Percentiles rank a stretch among this genome's conserved stretches.
These are phyloP conservation scores for Acanthurus tractus DNA, from an alignment of 2,797 vertebrate genomes.

Conservation along the genomic window DNA sequence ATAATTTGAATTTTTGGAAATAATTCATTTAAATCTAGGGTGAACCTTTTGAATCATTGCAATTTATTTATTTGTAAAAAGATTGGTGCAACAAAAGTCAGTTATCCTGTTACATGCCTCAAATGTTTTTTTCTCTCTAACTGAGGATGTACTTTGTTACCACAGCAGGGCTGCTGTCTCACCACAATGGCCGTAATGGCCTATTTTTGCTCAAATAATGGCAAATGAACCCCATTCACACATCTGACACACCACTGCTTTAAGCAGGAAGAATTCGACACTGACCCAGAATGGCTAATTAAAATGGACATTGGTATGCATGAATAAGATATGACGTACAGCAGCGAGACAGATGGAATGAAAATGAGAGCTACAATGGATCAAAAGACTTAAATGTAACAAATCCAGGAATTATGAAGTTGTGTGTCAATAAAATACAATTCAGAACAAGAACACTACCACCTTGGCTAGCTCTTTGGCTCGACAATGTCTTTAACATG, in stretches of 20 bases:
- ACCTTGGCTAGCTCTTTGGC: too few species aligned
- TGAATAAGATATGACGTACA: slow-evolving; percentile 75
- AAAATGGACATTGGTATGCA: slow-evolving; percentile 78
- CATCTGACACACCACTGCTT: slow-evolving; percentile 67
- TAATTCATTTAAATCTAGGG: slow-evolving; percentile 65
- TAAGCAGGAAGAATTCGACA: slow-evolving; percentile 60
- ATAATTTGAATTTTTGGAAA: slow-evolving; percentile 52
- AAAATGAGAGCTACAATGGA: slow-evolving; percentile 55
- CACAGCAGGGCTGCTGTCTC: slow-evolving; percentile 61
- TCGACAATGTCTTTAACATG: neutral
- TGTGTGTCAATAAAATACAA: slow-evolving; percentile 19
- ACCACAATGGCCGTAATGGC: slow-evolving; percentile 61
- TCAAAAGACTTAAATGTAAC: slow-evolving; percentile 16
- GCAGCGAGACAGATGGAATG: slow-evolving; percentile 67
- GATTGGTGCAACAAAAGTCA: slow-evolving; percentile 27
- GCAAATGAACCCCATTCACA: slow-evolving; percentile 73
- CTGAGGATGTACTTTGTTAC: slow-evolving; percentile 55
- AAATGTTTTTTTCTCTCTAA: slow-evolving; percentile 49
- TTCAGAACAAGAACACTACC: neutral
- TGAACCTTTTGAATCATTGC: slow-evolving; percentile 53
- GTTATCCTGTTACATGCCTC: slow-evolving; percentile 42
- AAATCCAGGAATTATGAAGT: slow-evolving; percentile 20
- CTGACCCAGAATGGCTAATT: slow-evolving; percentile 81
- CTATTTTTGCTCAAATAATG: slow-evolving; percentile 78
- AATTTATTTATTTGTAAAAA: slow-evolving; percentile 21